Base-by-base conservation (phyloP, 2,888 invertebrate species). In the Julus scanicus region DNA sequence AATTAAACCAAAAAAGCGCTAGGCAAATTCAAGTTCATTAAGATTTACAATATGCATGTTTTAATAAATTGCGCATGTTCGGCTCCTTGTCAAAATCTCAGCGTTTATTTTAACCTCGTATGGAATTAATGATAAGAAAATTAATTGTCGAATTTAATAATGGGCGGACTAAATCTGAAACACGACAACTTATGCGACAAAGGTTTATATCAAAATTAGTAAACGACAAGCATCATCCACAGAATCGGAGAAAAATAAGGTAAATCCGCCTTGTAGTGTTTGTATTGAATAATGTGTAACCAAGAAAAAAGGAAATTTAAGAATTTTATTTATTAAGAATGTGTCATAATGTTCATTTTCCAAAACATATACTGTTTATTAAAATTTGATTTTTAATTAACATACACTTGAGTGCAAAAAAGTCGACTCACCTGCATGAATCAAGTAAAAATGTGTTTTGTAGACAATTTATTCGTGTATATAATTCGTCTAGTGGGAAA, bases 81-180 rank as follows among this genome's bases (percentile, higher is more conserved):
- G 63, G n/a, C 13, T 37, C 13, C 80, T 80, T 80, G 80, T 80
- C 80, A 80, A 80, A 80, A 80, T 80, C 80, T 13, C 37, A 37
- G 37, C 37, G 80, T 9, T 44, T 63, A 20, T 9, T 9, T 63
- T 63, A 80, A 15, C 13, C 80, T 37, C 15, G 37, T 29, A 37
- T 15, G 2, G 8, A 80, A 80, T 37, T 80, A 63, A 37, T 80
- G 37, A 80, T 37, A 37, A 80, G 37, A 80, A 80, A 37, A 80
- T 80, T 80, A 29, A 80, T 80, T 80, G 37, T 80, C 80, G 29
- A 80, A 80, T 37, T 80, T 80, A 80, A 80, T 80, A 80, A 80
- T 80, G 80, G 9, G 80, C 80, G 37, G 80, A 3, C 63, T 63
- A 80, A 37, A 37, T 37, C 11, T 11, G 37, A 80, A 80, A 37